Base-by-base conservation (phyloP, 1,140 invertebrate species). In the Papilio glaucus region DNA sequence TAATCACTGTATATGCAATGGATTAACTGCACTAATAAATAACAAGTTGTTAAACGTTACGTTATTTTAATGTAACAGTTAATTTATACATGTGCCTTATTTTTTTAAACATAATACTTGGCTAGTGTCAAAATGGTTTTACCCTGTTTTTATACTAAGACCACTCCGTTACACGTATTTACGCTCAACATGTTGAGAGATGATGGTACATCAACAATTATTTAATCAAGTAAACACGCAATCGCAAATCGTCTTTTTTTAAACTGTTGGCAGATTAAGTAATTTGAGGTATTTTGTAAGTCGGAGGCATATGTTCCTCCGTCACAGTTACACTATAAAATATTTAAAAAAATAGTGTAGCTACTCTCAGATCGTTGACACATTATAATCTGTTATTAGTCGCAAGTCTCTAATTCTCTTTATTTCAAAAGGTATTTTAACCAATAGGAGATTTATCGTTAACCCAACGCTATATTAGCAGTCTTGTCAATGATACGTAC, bases 11-110 rank as follows among this genome's bases (percentile, higher is more conserved):
- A n/a, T n/a, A n/a, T 18, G 9, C 9, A 42, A 42, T 9, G 7
- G 18, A 49, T 24, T 21, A 15, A 49, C 18, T 24, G 21, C 45
- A 9, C 45, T 49, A 42, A 9, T 42, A 13, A 49, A 49, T 49
- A 49, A 49, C 45, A 21, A 21, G 45, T 49, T 45, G 42, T 15
- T 49, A 49, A 49, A 15, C 8, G 45, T 49, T 49, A 7, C 15
- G 45, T 49, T 49, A 49, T 49, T 49, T 42, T 49, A 21, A 49
- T 21, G 45, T 49, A 49, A 49, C 45, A 49, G 18, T 49, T 49
- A 10, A 21, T 49, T 15, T 4, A 49, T 18, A 18, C 8, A 8
- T 49, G 1, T 49, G 18, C 7, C 9, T 49, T 18, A 15, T 21
- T 7, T 21, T 49, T 21, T 45, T 13, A 7, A 49, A 1, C 21